Evolutionary conservation across 2,797 vertebrate species (phyloP).

Genomic region (Onychomys torridus): DNA sequence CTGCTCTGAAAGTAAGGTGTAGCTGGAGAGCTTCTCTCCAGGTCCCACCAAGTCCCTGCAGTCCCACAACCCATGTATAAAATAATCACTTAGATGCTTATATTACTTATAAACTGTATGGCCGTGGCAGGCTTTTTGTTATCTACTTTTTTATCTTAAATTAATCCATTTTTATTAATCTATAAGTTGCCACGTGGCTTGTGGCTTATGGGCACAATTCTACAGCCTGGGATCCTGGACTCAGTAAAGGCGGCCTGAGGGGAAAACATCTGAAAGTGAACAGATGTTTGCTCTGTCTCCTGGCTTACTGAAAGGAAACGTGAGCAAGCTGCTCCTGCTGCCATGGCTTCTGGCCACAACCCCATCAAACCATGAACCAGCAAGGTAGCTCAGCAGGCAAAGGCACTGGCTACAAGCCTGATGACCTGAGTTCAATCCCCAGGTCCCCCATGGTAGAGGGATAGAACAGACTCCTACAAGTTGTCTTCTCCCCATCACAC

Average conservation of each 20-base stretch:
- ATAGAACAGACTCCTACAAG: not conserved
- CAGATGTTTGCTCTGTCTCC: not conserved
- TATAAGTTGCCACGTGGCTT: too few relatives aligned
- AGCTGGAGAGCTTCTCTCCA: too few relatives aligned
- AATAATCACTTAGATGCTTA: too few relatives aligned
- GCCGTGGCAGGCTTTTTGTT: too few relatives aligned
- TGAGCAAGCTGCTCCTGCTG: not conserved
- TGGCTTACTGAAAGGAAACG: not conserved
- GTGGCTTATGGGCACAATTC: not conserved
- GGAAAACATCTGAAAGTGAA: not conserved
- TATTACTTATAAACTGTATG: too few relatives aligned
- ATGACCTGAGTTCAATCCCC: not conserved
- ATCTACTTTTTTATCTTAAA: too few relatives aligned
- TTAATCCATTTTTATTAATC: too few relatives aligned
- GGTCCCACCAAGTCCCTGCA: too few relatives aligned
- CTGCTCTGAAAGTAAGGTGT: not conserved
- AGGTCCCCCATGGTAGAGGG: not conserved
- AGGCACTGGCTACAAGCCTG: not conserved
- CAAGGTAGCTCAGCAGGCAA: not conserved
- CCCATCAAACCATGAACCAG: not conserved
- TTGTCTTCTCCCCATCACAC: not conserved
- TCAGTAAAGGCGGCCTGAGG: not conserved
- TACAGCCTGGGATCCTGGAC: not conserved
- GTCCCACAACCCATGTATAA: too few relatives aligned
- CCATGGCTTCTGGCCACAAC: not conserved